Evolutionary conservation across 1,140 invertebrate genomes (phyloP).

Genomic region (Phocides pigmalion): DNA sequence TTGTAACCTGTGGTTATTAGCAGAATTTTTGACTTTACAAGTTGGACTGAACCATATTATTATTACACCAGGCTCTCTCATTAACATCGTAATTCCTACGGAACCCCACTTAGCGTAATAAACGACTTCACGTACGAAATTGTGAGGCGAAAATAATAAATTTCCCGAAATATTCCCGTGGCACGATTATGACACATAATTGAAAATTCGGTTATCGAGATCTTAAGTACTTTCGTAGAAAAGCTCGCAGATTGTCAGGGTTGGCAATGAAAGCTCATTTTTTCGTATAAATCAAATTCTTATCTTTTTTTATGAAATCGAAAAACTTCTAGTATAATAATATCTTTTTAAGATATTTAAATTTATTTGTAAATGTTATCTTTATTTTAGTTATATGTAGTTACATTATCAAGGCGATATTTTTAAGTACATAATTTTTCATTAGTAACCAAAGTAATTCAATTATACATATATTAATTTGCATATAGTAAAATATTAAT

Average conservation of each 20-base stretch:
- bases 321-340: no score
- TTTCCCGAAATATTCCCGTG: constrained; percentile 54
- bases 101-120: constrained; percentile 62
- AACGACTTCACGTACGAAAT: constrained; percentile 61
- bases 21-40: constrained; percentile 1
- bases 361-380: no score
- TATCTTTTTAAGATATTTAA: no score
- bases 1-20: background rate
- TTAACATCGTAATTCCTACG: constrained; percentile 32
- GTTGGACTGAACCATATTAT: constrained; percentile 30
- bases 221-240: constrained; percentile 71
- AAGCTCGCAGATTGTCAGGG: constrained; percentile 41
- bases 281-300: background rate
- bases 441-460: no score
- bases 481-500: no score
- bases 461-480: no score
- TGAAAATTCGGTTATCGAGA: constrained; percentile 75
- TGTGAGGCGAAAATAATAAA: constrained; percentile 66
- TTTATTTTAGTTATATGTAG: no score
- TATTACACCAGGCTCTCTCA: constrained; percentile 40
- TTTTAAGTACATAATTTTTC: no score
- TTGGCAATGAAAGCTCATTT: background rate
- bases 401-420: no score
- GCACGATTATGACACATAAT: constrained; percentile 74
- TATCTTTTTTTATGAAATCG: background rate